Evolutionary conservation across 2,888 invertebrate species (phyloP), one percentile per base, ranked within the genome.

Genomic region (Ophioninae sp.): DNA sequence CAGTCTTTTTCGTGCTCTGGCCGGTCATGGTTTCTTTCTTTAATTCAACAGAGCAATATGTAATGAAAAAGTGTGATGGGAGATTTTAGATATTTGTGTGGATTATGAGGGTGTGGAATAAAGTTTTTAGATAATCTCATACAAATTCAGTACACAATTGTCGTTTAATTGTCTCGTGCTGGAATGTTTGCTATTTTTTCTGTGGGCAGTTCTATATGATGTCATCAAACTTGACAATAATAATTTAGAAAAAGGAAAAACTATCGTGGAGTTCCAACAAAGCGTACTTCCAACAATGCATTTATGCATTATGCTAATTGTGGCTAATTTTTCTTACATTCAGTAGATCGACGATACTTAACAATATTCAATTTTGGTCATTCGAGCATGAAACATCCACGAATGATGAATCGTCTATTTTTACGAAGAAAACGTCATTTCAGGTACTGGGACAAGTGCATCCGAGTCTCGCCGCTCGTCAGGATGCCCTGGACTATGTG

Each of bases 401-500:
- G 17, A 17, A 2, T 5, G 50, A 17, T 50, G 13, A 10, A 50
- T 50, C 13, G 50, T 17, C 50, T 13, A 30, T 50, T 50, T 17
- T 50, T 50, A 50, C 50, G 13, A 10, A 41, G 41, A 41, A 20
- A 20, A 10, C 57, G 8, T 73, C 37, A 30, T 82, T 83, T 8
- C 92, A 98, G 98, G 98, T 98, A 87, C 94, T 98, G 93, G 97
- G 97, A 90, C 97, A 97, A 93, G 97, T 98, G 77, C 98, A 98
- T 93, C 97, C 97, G n/a, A 95, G 96, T 39, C 94, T 98, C 89
- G 95, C 95, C 85, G 97, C 97, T 50, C 95, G 97, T 90, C 97
- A 98, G 89, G 98, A 98, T 93, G 98, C 99, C 1, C 94, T 99
- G 89, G 95, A 97, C 87, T 98, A 98, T 93, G 97, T 99, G 85